phyloP scores from a whole-genome alignment of 2,888 invertebrate species.

The Cyclophora punctaria region DNA sequence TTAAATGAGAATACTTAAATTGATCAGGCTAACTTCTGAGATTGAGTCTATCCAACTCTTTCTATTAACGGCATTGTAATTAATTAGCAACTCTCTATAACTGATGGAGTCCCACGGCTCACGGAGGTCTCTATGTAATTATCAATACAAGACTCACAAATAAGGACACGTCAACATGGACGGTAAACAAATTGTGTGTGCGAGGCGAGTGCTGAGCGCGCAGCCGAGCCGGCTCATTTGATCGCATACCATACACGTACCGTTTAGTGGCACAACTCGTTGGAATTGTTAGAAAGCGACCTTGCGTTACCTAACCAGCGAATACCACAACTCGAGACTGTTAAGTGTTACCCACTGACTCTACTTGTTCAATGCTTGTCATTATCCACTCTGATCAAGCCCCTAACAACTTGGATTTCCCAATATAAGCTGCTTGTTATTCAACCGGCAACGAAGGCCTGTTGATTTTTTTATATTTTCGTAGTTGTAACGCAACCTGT shows the following conservation, averaged over 20 bases:
- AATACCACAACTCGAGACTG: constrained; percentile 21
- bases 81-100: neutral
- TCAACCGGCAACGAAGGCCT: no score
- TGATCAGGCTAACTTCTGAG: no score
- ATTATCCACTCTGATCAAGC: no score
- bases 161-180: constrained; percentile 8
- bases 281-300: constrained; percentile 42
- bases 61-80: no score
- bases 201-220: no score
- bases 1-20: no score
- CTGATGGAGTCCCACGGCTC: no score
- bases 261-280: constrained; percentile 12
- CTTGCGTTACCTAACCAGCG: constrained; percentile 34
- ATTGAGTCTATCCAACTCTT: no score
- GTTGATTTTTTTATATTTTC: neutral
- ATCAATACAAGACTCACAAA: constrained; percentile 4
- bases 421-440: no score
- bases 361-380: no score
- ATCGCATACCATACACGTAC: constrained; percentile 19
- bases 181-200: constrained; percentile 1
- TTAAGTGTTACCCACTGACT: constrained; percentile 1
- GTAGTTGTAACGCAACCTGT: neutral
- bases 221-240: constrained; percentile 4
- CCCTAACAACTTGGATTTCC: no score
- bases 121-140: neutral